Percentiles rank a stretch among this genome's conserved stretches.
Conservation (phyloP, 2,797 vertebrate genomes). For the Danio kyathit region DNA sequence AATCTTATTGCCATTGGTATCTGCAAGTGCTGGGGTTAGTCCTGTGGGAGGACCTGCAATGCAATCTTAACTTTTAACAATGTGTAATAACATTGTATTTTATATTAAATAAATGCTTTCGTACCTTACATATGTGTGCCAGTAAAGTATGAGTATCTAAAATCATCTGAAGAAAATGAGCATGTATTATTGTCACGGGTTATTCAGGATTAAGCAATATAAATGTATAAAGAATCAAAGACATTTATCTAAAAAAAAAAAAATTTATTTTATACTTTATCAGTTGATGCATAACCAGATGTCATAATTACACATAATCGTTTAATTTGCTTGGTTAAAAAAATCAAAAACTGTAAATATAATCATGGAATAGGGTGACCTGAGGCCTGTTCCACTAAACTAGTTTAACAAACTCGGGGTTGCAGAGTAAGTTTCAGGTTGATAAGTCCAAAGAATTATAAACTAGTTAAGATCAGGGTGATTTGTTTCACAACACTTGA, state of each 20-base stretch:
- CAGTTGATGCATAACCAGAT: background rate
- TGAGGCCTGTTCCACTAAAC: too few species aligned
- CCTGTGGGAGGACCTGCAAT: background rate
- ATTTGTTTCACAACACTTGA: too few species aligned
- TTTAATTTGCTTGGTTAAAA: background rate
- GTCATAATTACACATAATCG: background rate
- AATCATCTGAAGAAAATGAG: background rate
- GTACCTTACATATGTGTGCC: slow-evolving; percentile 3
- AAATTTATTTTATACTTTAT: too few species aligned
- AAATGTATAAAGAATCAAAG: background rate
- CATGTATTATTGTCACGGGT: background rate
- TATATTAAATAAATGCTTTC: slow-evolving; percentile 15
- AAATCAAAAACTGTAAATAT: background rate
- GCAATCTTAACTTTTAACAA: background rate
- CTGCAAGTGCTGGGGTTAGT: background rate
- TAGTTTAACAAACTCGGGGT: too few species aligned
- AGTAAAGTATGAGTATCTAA: background rate
- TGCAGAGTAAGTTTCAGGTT: too few species aligned
- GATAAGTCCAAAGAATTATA: too few species aligned
- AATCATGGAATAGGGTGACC: too few species aligned
- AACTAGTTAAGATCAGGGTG: too few species aligned
- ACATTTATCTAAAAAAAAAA: too few species aligned
- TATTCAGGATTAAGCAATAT: background rate
- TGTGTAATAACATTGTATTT: background rate
- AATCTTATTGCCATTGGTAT: background rate